Evolutionary conservation across 2,888 invertebrate genomes (phyloP), one percentile per base, ranked within the genome.

Genomic region (Helicoverpa assulta): DNA sequence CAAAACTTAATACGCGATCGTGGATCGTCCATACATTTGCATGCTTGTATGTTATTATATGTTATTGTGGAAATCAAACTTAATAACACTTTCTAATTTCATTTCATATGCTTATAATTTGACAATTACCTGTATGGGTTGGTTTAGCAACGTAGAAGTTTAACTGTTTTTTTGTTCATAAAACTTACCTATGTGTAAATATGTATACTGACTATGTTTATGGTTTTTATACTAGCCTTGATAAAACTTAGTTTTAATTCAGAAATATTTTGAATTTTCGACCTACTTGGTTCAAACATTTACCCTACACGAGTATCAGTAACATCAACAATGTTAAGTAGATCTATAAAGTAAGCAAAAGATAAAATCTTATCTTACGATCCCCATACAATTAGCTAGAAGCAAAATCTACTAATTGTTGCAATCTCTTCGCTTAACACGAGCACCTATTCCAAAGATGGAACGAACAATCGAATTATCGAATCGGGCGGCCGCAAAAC

Each of bases 61-160:
- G 67, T 83, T 86, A 86, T 87, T 87, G 85, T 87, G 82, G 82
- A 86, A 86, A 82, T 82, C 59, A 84, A 77, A 77, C 75, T 80
- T 90, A 90, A 91, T 91, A 86, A 86, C 85, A 88, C 90, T 90
- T 92, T 91, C 90, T 89, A 90, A 86, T 88, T 85, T 84, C 75
- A 78, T 81, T 80, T 82, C 69, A 63, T 76, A 67, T 70, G 62
- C 73, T 82, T 84, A 77, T 80, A 77, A 78, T 83, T 78, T 73
- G 75, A 76, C 61, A 66, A 76, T 73, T 67, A 70, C 60, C 56
- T 51, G 68, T 67, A 19, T 33, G 8, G 53, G 62, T 76, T 40
- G 53, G 55, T 58, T 69, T 40, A 14, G 61, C 55, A 65, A 51
- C 21, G 37, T 54, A 2, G 18, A 26, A 26, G 26, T 26, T 26